Percentiles rank a stretch among this genome's conserved stretches.
Evolutionary conservation across 2,888 invertebrate genomes (phyloP).

Genomic region (Emmelina monodactyla): DNA sequence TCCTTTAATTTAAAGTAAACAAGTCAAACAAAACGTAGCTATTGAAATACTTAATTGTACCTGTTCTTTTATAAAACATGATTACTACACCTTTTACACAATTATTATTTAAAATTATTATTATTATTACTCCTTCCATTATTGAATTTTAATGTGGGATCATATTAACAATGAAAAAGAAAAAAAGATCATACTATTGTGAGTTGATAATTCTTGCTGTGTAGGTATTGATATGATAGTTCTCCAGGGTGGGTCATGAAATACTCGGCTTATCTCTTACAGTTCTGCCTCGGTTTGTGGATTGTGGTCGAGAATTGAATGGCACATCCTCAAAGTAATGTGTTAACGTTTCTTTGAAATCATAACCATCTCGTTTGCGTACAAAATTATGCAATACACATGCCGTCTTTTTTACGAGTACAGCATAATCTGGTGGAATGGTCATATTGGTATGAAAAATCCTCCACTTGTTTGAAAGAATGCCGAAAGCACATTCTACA

Average conservation of each 20-base stretch:
- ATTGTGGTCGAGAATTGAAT: constrained; percentile 11
- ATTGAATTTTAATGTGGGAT: too few relatives aligned
- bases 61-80: constrained; percentile 2
- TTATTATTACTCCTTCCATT: too few relatives aligned
- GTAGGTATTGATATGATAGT: constrained; percentile 18
- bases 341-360: constrained; percentile 16
- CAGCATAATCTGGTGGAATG: constrained; percentile 12
- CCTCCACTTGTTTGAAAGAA: too few relatives aligned
- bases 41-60: not conserved
- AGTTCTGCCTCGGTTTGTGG: constrained; percentile 14
- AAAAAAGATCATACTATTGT: too few relatives aligned
- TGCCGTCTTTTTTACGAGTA: constrained; percentile 12
- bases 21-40: too few relatives aligned
- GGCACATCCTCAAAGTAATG: constrained; percentile 13
- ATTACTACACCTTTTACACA: too few relatives aligned
- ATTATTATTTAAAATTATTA: too few relatives aligned
- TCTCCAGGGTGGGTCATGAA: constrained; percentile 16
- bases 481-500: too few relatives aligned
- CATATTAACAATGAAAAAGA: too few relatives aligned
- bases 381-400: constrained; percentile 16
- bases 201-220: constrained; percentile 15
- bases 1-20: constrained; percentile 1
- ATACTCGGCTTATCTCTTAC: constrained; percentile 18
- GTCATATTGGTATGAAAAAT: constrained; percentile 16
- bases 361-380: constrained; percentile 16